These are phyloP conservation scores for Dinothrombium tinctorium DNA, from an alignment of 1,140 invertebrate species.

Conservation along the genomic window DNA sequence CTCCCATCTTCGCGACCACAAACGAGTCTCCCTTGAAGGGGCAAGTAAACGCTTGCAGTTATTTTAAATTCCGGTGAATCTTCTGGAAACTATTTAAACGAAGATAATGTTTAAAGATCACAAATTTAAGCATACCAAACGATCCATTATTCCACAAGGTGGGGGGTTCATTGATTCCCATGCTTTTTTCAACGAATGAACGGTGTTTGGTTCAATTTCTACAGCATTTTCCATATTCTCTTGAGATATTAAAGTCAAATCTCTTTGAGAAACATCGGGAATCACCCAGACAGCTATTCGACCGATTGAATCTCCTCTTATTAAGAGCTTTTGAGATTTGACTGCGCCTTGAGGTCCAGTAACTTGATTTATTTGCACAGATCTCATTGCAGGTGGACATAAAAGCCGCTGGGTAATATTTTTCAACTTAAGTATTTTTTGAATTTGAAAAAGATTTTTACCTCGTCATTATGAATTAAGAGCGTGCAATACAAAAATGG, in stretches of 20 bases:
- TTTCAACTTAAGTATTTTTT: background rate
- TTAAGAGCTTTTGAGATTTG: slow-evolving; percentile 38
- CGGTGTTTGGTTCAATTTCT: slow-evolving; percentile 20
- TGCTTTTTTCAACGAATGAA: slow-evolving; percentile 34
- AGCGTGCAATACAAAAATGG: too few relatives aligned
- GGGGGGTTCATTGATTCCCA: slow-evolving; percentile 64
- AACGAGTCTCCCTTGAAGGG: slow-evolving; percentile 71
- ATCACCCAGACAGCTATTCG: slow-evolving; percentile 63
- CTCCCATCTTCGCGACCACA: slow-evolving; percentile 85
- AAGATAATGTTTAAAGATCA: background rate
- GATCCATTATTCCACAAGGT: slow-evolving; percentile 71
- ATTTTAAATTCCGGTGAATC: slow-evolving; percentile 28
- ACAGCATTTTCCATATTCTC: slow-evolving; percentile 20
- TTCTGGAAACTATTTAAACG: slow-evolving; percentile 6
- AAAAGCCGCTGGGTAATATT: slow-evolving; percentile 66
- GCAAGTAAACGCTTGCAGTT: slow-evolving; percentile 73
- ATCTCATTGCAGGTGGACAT: slow-evolving; percentile 64
- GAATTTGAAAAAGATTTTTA: slow-evolving; percentile 10
- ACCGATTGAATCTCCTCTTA: slow-evolving; percentile 72
- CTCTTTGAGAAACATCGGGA: slow-evolving; percentile 44
- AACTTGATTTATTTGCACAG: background rate
- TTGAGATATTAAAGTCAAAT: slow-evolving; percentile 36
- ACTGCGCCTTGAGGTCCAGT: slow-evolving; percentile 30
- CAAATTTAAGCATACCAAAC: slow-evolving; percentile 33
- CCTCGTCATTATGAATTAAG: too few relatives aligned